Conservation (phyloP, 2,113 vertebrate species). For the Petromus typicus region DNA sequence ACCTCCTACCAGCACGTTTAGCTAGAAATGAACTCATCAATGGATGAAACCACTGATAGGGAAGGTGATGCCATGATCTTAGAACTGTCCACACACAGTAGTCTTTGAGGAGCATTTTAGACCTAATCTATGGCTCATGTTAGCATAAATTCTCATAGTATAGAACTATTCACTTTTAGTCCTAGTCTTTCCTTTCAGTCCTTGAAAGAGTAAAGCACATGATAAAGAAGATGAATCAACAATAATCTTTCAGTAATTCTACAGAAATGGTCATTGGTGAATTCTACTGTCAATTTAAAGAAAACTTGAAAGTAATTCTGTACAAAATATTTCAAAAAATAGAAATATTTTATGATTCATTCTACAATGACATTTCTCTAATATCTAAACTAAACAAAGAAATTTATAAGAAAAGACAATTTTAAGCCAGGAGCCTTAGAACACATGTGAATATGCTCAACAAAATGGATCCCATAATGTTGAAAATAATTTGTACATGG, state of each 20-base stretch:
- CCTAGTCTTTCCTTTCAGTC: not conserved
- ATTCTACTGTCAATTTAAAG: not conserved
- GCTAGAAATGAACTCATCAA: not conserved
- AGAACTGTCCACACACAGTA: too few relatives aligned
- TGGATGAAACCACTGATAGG: not conserved
- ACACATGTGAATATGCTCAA: not conserved
- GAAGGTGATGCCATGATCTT: not conserved
- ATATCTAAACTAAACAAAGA: not conserved
- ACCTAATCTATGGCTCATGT: not conserved
- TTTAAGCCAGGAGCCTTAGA: not conserved
- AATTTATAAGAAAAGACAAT: not conserved
- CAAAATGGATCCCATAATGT: not conserved
- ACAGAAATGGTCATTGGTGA: not conserved
- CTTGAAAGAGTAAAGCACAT: not conserved
- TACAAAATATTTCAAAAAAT: not conserved
- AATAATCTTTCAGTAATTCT: not conserved
- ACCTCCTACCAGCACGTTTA: not conserved
- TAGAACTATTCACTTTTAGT: not conserved
- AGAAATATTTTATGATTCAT: not conserved
- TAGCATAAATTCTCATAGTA: not conserved
- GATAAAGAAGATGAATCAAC: not conserved
- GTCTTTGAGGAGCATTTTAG: not conserved
- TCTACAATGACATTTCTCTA: not conserved
- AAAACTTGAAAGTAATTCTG: not conserved
- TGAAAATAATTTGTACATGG: not conserved